Evolutionary conservation across 2,113 vertebrate genomes (phyloP), one percentile per base, ranked within the genome.

Genomic region (Sitta europaea): DNA sequence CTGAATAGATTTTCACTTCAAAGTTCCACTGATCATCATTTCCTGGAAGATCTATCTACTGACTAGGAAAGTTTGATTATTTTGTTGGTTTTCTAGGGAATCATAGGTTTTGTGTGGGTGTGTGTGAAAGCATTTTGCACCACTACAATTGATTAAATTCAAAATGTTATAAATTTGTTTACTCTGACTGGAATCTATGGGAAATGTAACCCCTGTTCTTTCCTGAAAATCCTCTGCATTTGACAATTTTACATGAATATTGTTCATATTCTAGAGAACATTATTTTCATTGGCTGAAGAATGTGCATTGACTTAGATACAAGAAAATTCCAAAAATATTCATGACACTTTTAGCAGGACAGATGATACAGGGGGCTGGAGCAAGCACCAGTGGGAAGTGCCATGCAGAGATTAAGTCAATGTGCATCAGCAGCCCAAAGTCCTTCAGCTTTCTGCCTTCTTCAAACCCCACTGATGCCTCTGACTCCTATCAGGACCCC

Each of bases 21-120:
- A 61, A 79, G 80, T 36, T 22, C 8, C 38, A 28, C 27, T 25
- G 29, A n/a, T 18, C 18, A 33, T 50, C 6, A 19, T 40, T 58
- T 92, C 21, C 28, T 20, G 31, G 48, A 67, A 74, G 35, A 45
- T 11, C 11, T 58, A 20, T 6, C 11, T 67, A n/a, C 3, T 7
- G 43, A 72, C 54, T 19, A 40, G 17, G 62, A 62, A 58, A 67
- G 7, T 47, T n/a, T 47, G 8, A 13, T 55, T 31, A 18, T 81
- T 65, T 92, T 35, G 8, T 59, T 50, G 2, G 4, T 75, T 89
- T 70, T 61, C 33, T 28, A 19, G 28, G 35, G 57, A 57, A 24
- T 23, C 17, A 5, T 10, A 18, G 25, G 1, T 14, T 2, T 29
- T n/a, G 35, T 3, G 31, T 11, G 31, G 2, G n/a, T 6, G 14